Evolutionary conservation across 2,888 invertebrate species (phyloP).

Genomic region (Andrena trimmerana): DNA sequence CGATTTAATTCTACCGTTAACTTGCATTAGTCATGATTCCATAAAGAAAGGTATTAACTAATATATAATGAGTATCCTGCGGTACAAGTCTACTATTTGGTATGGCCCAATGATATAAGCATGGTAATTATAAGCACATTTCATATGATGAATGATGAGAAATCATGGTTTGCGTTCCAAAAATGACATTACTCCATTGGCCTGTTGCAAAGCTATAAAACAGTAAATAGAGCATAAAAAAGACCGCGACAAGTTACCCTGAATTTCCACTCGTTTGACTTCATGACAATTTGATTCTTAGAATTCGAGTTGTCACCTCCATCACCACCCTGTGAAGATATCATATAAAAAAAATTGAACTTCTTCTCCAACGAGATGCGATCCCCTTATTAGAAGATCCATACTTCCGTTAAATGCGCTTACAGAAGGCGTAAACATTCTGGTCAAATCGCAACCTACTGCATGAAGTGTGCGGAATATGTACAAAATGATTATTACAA

Average conservation of each 20-base stretch:
- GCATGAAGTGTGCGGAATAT: constrained; percentile 20
- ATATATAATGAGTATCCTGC: constrained; percentile 35
- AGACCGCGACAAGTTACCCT: constrained; percentile 87
- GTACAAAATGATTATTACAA: constrained; percentile 30
- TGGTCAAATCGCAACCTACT: constrained; percentile 18
- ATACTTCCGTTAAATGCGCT: constrained; percentile 23
- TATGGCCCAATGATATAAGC: constrained; percentile 68
- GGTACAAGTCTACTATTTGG: constrained; percentile 49
- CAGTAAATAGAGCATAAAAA: constrained; percentile 72
- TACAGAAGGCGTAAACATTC: constrained; percentile 12
- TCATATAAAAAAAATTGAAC: constrained; percentile 74
- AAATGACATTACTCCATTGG: constrained; percentile 69
- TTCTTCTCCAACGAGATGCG: constrained; percentile 37
- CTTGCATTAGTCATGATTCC: constrained; percentile 37
- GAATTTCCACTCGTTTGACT: constrained; percentile 89
- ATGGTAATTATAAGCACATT: constrained; percentile 64
- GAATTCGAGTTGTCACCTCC: constrained; percentile 86
- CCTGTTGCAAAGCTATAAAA: constrained; percentile 75
- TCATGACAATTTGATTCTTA: constrained; percentile 86
- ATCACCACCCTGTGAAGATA: constrained; percentile 85
- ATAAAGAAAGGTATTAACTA: constrained; percentile 24
- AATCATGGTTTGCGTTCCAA: constrained; percentile 61
- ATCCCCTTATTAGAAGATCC: constrained; percentile 26
- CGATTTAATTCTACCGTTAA: constrained; percentile 15
- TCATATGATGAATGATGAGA: constrained; percentile 61